A percentile compares a stretch with the other conserved stretches of the same genome.
These are phyloP conservation scores for Xestia c-nigrum DNA, from an alignment of 2,888 invertebrate genomes.

Conservation along the genomic window DNA sequence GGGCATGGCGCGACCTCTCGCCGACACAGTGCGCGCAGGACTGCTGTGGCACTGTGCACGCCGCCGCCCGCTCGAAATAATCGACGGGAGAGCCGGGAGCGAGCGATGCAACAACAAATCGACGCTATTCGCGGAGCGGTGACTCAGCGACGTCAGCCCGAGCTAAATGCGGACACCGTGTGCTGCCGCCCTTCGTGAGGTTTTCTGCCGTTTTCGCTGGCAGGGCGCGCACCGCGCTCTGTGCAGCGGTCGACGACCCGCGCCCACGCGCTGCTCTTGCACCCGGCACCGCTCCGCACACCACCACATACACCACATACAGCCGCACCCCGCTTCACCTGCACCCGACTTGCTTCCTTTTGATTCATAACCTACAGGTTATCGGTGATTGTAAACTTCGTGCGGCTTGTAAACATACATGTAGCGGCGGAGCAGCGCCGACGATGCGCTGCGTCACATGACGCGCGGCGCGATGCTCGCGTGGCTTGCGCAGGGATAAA, in stretches of 20 bases:
- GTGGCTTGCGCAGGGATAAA: constrained; percentile 66
- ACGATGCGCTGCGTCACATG: constrained; percentile 63
- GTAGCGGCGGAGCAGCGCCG: constrained; percentile 45
- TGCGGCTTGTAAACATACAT: constrained; percentile 66
- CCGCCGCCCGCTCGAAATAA: constrained; percentile 84
- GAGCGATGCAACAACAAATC: constrained; percentile 89
- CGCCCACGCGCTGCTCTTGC: constrained; percentile 84
- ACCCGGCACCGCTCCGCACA: constrained; percentile 78
- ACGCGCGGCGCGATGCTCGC: constrained; percentile 66
- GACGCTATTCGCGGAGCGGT: constrained; percentile 88
- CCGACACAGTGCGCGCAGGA: constrained; percentile 85
- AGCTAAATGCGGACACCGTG: constrained; percentile 90
- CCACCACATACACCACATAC: constrained; percentile 39
- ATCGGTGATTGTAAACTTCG: constrained; percentile 59
- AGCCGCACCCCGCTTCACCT: constrained; percentile 47
- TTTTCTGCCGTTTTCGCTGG: constrained; percentile 87
- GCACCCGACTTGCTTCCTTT: constrained; percentile 52
- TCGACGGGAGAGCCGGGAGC: constrained; percentile 87
- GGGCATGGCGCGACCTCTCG: constrained; percentile 85
- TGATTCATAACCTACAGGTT: constrained; percentile 57
- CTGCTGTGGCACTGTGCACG: constrained; percentile 80
- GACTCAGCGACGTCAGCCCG: constrained; percentile 89
- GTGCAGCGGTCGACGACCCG: constrained; percentile 88
- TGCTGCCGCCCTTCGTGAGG: constrained; percentile 89
- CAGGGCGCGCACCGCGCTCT: constrained; percentile 82